Evolutionary conservation across 2,113 vertebrate species (phyloP).

Genomic region (Carassius carassius): DNA sequence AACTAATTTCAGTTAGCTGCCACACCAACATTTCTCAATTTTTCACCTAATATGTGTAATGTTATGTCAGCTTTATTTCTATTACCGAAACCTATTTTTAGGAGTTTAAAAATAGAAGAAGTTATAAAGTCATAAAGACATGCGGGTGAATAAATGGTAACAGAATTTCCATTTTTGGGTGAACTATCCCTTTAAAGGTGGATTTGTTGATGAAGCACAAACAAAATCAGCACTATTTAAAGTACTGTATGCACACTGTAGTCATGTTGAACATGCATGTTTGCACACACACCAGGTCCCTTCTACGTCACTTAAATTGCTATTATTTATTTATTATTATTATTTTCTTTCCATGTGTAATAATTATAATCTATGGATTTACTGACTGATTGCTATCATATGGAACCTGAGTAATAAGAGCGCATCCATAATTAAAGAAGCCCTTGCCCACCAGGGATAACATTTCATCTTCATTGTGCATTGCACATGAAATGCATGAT

Average conservation of each 20-base stretch:
- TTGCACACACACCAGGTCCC: neutral
- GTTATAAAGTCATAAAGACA: no score
- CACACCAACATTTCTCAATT: no score
- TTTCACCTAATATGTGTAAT: no score
- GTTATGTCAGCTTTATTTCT: no score
- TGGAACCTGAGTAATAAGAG: neutral
- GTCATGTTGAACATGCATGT: neutral
- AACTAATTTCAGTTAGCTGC: no score
- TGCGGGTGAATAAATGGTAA: no score
- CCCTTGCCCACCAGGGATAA: neutral
- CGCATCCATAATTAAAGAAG: neutral
- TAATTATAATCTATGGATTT: neutral
- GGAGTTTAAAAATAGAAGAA: no score
- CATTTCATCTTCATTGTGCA: neutral
- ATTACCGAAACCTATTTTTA: no score
- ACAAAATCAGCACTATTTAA: neutral
- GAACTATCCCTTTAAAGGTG: no score
- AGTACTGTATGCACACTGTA: constrained; percentile 30
- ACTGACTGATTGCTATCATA: neutral
- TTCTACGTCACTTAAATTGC: neutral
- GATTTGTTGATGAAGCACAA: neutral
- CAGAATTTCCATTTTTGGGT: no score
- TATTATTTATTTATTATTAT: neutral
- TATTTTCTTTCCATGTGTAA: neutral
- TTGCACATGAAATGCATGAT: neutral